Base-by-base conservation (phyloP, 2,888 invertebrate genomes). In the Sminthurides aquaticus region DNA sequence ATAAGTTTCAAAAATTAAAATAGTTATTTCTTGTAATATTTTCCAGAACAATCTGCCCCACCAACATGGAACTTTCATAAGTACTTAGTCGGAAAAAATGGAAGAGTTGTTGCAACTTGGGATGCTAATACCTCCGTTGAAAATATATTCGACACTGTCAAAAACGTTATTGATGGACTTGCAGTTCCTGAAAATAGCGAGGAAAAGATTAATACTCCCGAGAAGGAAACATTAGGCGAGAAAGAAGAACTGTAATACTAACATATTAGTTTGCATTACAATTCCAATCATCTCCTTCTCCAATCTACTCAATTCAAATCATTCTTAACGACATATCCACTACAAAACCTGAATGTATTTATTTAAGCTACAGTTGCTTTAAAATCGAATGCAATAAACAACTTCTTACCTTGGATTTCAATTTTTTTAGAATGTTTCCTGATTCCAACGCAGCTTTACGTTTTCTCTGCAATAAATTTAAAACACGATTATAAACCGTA, bases 21-120 rank as follows among this genome's bases (percentile, higher is more conserved):
- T n/a, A n/a, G n/a, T n/a, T n/a, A n/a, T n/a, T n/a, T n/a, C n/a
- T n/a, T n/a, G n/a, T n/a, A n/a, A n/a, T n/a, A n/a, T 59, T 43
- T 72, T 68, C 3, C 68, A 76, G 76, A 75, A 62, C 71, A 75
- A 60, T 70, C 72, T 3, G 64, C 69, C 11, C 72, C 76, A 1
- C 81, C 82, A 18, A 78, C 76, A 49, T 82, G 82, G 82, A 82
- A 82, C 71, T 82, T 82, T 75, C 81, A 80, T 78, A 82, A 82
- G 71, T 82, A 82, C 73, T 73, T 82, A 43, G 78, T 82, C 1
- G 76, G 79, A 72, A 75, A 76, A 49, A 75, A 79, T 55, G 82
- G 82, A 2, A 71, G 77, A 54, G 79, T 81, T 8, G 60, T 80
- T 3, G 74, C 77, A 60, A 76, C 77, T 1, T 82, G 81, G 80